Evolutionary conservation across 2,888 invertebrate species (phyloP).

Genomic region (Xestoiulus laeticollis): DNA sequence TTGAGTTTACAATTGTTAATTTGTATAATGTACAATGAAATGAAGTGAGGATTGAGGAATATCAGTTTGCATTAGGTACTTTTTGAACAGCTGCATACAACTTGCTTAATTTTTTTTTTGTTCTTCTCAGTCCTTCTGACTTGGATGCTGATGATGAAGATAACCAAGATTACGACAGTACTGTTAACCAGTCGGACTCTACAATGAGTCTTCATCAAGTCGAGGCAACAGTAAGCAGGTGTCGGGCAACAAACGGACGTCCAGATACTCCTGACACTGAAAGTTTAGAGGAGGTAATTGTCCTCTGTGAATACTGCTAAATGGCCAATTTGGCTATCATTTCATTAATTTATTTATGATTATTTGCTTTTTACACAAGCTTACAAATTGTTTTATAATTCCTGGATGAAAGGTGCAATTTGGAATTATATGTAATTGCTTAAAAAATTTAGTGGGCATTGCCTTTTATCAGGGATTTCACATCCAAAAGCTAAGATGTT

Average conservation of each 20-base stretch:
- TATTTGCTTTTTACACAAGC: background rate
- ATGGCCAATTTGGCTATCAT: background rate
- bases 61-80: too few relatives aligned
- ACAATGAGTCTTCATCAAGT: conserved; percentile 55
- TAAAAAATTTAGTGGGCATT: background rate
- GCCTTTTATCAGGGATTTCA: background rate
- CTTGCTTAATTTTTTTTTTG: background rate
- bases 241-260: conserved; percentile 58
- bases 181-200: conserved; percentile 66
- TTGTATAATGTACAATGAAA: too few relatives aligned
- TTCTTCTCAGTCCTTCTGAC: conserved; percentile 68
- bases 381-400: background rate
- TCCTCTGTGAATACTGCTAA: background rate
- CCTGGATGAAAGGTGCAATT: background rate
- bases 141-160: conserved; percentile 72
- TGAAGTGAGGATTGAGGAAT: background rate
- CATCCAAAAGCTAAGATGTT: background rate
- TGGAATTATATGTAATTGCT: too few relatives aligned
- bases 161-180: conserved; percentile 68
- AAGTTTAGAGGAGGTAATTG: conserved; percentile 64
- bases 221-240: conserved; percentile 41
- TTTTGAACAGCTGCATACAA: too few relatives aligned
- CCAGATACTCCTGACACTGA: conserved; percentile 65
- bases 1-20: too few relatives aligned
- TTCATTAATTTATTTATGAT: background rate